A percentile compares a stretch with the other conserved stretches of the same genome.
Evolutionary conservation across 2,888 invertebrate genomes (phyloP).

Genomic region (Zelleria hepariella): DNA sequence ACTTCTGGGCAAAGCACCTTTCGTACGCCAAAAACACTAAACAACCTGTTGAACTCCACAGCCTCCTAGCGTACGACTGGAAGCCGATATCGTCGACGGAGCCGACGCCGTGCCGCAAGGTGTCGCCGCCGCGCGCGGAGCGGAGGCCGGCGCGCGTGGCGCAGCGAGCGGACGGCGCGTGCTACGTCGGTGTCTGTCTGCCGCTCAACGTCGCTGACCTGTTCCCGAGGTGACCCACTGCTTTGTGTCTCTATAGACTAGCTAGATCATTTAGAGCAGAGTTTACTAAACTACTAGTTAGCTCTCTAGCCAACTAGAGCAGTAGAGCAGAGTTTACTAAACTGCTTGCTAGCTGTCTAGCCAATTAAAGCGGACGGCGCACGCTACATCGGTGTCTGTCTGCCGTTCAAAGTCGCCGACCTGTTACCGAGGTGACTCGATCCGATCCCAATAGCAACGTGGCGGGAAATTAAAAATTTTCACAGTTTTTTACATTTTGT

Average conservation of each 20-base stretch:
- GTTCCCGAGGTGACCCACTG: constrained; percentile 3
- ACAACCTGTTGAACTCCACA: constrained; percentile 15
- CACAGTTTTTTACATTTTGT: too few species aligned
- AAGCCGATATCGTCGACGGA: constrained; percentile 45
- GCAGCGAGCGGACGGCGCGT: constrained; percentile 9
- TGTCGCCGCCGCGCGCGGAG: constrained; percentile 2
- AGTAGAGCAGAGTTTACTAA: too few species aligned
- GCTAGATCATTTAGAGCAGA: too few species aligned
- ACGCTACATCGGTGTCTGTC: constrained; percentile 79
- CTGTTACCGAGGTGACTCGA: constrained; percentile 30
- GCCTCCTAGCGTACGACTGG: constrained; percentile 63
- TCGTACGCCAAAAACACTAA: not conserved
- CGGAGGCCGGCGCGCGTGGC: constrained; percentile 13
- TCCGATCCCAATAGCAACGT: not conserved
- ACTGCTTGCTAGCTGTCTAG: too few species aligned
- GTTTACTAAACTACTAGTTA: too few species aligned
- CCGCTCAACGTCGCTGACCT: constrained; percentile 77
- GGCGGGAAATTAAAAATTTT: too few species aligned
- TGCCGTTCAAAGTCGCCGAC: constrained; percentile 77
- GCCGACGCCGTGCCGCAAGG: constrained; percentile 20
- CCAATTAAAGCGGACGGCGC: constrained; percentile 8
- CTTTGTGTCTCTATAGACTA: not conserved
- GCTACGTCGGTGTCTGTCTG: constrained; percentile 81
- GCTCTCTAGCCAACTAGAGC: too few species aligned
- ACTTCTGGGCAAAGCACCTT: not conserved